Conservation (phyloP, 2,888 invertebrate species). For the Dynastes tityus region DNA sequence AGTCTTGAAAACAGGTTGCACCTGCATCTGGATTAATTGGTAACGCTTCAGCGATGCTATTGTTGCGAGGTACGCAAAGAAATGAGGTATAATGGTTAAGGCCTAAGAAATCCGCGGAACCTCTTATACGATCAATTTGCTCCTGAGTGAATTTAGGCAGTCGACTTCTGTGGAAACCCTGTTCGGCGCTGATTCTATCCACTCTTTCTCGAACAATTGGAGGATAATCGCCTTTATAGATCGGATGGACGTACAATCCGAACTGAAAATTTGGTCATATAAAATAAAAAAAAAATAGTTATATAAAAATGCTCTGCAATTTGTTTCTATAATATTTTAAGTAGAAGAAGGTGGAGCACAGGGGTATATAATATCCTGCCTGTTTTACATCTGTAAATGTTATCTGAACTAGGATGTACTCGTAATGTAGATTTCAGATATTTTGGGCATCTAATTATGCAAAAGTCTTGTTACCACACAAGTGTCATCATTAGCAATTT, state of each 20-base stretch:
- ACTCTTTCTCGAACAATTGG: conserved; percentile 69
- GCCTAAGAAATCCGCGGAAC: conserved; percentile 78
- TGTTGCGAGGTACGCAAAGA: conserved; percentile 62
- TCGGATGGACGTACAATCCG: conserved; percentile 65
- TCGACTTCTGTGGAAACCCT: conserved; percentile 69
- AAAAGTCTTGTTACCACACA: too few relatives aligned
- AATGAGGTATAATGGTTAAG: conserved; percentile 77
- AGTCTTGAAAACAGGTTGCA: conserved; percentile 66
- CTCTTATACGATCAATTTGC: conserved; percentile 70
- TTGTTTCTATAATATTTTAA: too few relatives aligned
- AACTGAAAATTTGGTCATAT: neutral
- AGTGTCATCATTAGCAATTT: too few relatives aligned
- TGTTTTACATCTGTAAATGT: too few relatives aligned
- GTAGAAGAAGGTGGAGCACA: too few relatives aligned
- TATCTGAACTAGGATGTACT: too few relatives aligned
- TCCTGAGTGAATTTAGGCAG: conserved; percentile 69
- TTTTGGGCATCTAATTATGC: too few relatives aligned
- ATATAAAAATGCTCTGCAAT: too few relatives aligned
- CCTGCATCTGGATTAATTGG: conserved; percentile 65
- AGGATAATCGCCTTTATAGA: conserved; percentile 73
- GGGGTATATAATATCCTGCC: too few relatives aligned
- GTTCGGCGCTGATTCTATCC: conserved; percentile 67
- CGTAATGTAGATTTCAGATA: too few relatives aligned
- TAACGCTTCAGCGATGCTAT: neutral
- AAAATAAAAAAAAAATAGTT: too few relatives aligned